Conservation (phyloP, 92 coral and sea anemone species). For the Phenganax marumi region DNA sequence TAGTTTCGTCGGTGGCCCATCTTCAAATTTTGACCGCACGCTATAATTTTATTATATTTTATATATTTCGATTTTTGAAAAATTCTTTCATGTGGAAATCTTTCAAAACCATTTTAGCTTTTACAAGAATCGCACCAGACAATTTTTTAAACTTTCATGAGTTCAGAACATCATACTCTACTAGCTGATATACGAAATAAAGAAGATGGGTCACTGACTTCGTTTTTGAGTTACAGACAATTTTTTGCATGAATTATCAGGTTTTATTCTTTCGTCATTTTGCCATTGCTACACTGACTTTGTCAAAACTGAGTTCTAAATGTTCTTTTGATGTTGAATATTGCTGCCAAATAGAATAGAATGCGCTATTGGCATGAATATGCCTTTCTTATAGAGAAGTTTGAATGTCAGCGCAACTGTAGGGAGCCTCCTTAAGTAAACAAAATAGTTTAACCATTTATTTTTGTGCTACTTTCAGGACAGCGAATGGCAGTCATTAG, state of each 20-base stretch:
- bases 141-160: background rate
- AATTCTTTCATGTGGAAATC: background rate
- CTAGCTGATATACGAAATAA: background rate
- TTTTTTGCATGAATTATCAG: background rate
- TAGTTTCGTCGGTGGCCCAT: slow-evolving; percentile 2
- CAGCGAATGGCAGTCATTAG: slow-evolving; percentile 86
- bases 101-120: background rate
- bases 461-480: slow-evolving; percentile 48
- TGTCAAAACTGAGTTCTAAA: background rate
- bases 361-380: background rate
- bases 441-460: background rate
- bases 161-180: background rate
- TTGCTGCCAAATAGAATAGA: background rate
- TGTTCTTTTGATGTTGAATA: background rate
- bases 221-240: background rate
- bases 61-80: background rate
- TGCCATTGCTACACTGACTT: background rate
- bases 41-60: background rate
- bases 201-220: background rate
- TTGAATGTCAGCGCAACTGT: background rate
- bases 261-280: background rate
- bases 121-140: background rate
- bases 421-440: slow-evolving; percentile 4
- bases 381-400: background rate
- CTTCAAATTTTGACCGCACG: background rate